Evolutionary conservation across 2,113 vertebrate species (phyloP).

Genomic region (Saguinus midas): DNA sequence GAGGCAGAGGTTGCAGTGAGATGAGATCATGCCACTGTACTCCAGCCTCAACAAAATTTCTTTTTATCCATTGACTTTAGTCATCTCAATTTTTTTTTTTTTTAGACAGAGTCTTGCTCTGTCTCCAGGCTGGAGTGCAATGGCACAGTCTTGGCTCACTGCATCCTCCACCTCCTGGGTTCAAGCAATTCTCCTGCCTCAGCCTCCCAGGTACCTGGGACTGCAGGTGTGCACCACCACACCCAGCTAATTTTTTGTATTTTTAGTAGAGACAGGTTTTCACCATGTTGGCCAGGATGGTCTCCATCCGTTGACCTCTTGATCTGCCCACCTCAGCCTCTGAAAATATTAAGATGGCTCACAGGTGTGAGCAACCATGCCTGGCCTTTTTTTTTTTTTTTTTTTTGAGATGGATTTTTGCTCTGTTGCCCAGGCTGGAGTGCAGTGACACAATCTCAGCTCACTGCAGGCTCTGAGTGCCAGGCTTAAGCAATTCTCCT

Average conservation of each 20-base stretch:
- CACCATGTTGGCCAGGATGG: too few relatives aligned
- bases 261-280: too few relatives aligned
- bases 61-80: background rate
- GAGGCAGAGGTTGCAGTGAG: background rate
- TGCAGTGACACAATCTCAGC: background rate
- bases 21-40: background rate
- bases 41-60: background rate
- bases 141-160: background rate
- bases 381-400: background rate
- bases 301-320: too few relatives aligned
- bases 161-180: background rate
- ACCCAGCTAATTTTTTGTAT: background rate
- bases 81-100: background rate
- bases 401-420: background rate
- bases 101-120: background rate
- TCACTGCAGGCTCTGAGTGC: background rate
- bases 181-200: background rate
- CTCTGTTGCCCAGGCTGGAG: background rate
- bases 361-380: too few relatives aligned
- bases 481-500: background rate
- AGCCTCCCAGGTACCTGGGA: background rate
- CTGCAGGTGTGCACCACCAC: background rate
- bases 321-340: too few relatives aligned
- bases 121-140: background rate
- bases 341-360: too few relatives aligned